Percentiles rank a stretch among this genome's conserved stretches.
Conservation (phyloP, 2,888 invertebrate genomes). For the Dynastes tityus region DNA sequence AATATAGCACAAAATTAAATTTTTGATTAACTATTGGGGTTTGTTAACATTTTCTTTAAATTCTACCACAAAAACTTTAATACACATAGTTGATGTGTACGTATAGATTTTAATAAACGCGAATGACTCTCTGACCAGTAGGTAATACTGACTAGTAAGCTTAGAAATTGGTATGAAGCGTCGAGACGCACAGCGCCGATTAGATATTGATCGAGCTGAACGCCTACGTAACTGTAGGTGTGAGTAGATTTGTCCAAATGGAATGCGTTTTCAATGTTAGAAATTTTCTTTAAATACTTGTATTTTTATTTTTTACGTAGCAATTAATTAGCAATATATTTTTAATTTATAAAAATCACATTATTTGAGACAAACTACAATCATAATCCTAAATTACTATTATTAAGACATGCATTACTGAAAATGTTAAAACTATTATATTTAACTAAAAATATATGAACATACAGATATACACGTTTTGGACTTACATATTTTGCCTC, state of each 20-base stretch:
- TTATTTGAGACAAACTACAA: too few relatives aligned
- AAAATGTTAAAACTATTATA: conserved; percentile 3
- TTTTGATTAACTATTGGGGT: not conserved
- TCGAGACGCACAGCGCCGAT: conserved; percentile 64
- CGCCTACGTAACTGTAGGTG: conserved; percentile 57
- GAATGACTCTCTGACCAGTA: not conserved
- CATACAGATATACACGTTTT: conserved; percentile 24
- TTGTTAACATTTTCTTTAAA: not conserved
- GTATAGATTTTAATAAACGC: not conserved
- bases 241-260: conserved; percentile 50
- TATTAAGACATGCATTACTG: not conserved
- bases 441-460: not conserved
- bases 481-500: conserved; percentile 48
- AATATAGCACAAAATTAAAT: conserved; percentile 11
- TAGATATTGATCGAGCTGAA: conserved; percentile 63
- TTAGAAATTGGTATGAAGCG: conserved; percentile 54
- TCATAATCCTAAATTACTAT: not conserved
- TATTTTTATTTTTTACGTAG: too few relatives aligned
- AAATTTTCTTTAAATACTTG: too few relatives aligned
- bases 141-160: conserved; percentile 17
- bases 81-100: not conserved
- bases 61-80: not conserved
- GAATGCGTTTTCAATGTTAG: too few relatives aligned
- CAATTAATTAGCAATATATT: too few relatives aligned
- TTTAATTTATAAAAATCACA: too few relatives aligned